phyloP scores from a whole-genome alignment of 2,888 invertebrate genomes.

The Coecobrya sp. region DNA sequence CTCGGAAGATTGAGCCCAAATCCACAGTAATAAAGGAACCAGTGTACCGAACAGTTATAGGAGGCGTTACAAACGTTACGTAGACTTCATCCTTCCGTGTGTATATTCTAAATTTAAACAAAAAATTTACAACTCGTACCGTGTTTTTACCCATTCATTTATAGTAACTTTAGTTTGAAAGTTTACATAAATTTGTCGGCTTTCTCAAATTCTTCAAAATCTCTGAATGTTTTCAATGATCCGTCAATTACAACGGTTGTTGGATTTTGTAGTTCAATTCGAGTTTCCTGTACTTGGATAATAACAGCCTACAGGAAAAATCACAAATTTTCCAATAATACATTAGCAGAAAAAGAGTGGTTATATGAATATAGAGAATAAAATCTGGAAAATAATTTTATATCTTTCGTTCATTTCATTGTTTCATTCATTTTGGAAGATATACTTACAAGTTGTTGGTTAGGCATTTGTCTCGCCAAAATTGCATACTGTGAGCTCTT shows the following conservation, averaged over 20 bases:
- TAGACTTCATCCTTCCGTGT: slow-evolving; percentile 83
- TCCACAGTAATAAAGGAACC: slow-evolving; percentile 82
- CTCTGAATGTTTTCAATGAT: slow-evolving; percentile 67
- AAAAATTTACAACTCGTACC: background rate
- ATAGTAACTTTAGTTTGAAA: background rate
- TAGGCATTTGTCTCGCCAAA: slow-evolving; percentile 78
- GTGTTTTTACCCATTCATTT: background rate
- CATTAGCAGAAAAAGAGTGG: too few relatives aligned
- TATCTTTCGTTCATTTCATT: background rate
- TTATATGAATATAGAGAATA: too few relatives aligned
- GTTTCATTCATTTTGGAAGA: slow-evolving; percentile 11
- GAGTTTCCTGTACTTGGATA: slow-evolving; percentile 78
- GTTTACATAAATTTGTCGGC: slow-evolving; percentile 68
- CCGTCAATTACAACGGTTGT: slow-evolving; percentile 74
- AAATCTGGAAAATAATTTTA: background rate
- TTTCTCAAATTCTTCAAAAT: slow-evolving; percentile 72
- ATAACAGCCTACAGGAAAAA: slow-evolving; percentile 72
- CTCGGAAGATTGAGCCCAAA: slow-evolving; percentile 81
- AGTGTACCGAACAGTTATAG: slow-evolving; percentile 83
- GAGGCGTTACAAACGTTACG: slow-evolving; percentile 61
- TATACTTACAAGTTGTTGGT: slow-evolving; percentile 73
- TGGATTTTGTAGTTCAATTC: slow-evolving; percentile 74
- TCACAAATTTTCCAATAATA: too few relatives aligned
- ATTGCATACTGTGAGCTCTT: slow-evolving; percentile 83
- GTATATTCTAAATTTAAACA: slow-evolving; percentile 69